Conservation (phyloP, 1,140 invertebrate species). For the Rhagoletis pomonella region DNA sequence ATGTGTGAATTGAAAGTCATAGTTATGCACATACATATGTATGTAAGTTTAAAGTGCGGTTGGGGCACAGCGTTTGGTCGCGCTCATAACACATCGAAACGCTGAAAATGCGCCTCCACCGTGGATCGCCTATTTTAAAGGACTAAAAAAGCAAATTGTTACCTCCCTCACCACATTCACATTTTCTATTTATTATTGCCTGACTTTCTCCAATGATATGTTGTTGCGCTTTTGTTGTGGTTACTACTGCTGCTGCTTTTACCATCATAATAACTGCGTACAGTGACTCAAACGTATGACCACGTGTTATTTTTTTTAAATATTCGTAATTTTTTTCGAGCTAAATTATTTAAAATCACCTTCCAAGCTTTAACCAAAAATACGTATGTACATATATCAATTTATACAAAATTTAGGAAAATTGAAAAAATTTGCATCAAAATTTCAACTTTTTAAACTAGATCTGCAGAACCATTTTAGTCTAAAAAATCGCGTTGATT, state of each 20-base stretch:
- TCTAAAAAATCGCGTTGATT: too few species aligned
- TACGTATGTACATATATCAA: too few species aligned
- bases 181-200: not conserved
- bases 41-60: not conserved
- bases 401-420: too few species aligned
- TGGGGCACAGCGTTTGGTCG: not conserved
- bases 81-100: not conserved
- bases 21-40: not conserved
- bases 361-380: too few species aligned
- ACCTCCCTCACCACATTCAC: not conserved
- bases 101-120: not conserved
- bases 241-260: not conserved
- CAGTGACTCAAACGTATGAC: too few species aligned
- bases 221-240: not conserved
- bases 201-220: not conserved
- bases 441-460: too few species aligned
- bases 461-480: too few species aligned
- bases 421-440: too few species aligned
- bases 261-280: not conserved
- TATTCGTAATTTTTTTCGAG: too few species aligned
- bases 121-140: not conserved
- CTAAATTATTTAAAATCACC: too few species aligned
- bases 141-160: constrained; percentile 56
- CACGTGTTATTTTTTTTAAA: too few species aligned
- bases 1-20: constrained; percentile 20